Percentiles rank a stretch among this genome's conserved stretches.
Conservation (phyloP, 2,888 invertebrate species). For the Spodoptera picta region DNA sequence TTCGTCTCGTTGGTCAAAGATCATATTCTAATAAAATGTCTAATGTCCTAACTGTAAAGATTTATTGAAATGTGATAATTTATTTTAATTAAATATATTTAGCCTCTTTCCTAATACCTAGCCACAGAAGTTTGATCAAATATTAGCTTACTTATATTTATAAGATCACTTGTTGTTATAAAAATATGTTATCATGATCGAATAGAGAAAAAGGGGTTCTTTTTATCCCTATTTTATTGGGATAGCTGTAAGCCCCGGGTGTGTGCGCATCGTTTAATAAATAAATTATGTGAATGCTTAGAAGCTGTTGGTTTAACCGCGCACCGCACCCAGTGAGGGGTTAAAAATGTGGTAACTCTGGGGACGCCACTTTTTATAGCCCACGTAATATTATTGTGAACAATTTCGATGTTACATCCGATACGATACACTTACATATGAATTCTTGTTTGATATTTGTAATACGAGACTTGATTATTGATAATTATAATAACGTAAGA, state of each 20-base stretch:
- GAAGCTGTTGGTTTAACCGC: conserved; percentile 59
- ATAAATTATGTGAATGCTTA: conserved; percentile 80
- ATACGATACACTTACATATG: not conserved
- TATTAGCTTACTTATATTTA: too few species aligned
- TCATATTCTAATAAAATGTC: not conserved
- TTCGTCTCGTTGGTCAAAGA: conserved; percentile 1
- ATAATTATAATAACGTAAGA: not conserved
- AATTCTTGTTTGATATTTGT: too few species aligned
- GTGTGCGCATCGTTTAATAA: conserved; percentile 75
- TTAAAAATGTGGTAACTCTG: conserved; percentile 65
- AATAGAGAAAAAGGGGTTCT: conserved; percentile 62
- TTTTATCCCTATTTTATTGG: conserved; percentile 66
- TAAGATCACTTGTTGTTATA: conserved; percentile 2
- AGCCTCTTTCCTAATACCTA: too few species aligned
- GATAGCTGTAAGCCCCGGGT: conserved; percentile 68
- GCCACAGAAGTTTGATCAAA: too few species aligned
- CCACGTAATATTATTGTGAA: not conserved
- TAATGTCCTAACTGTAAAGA: conserved; percentile 5
- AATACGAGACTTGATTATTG: not conserved
- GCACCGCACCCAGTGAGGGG: conserved; percentile 72
- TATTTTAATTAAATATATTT: too few species aligned
- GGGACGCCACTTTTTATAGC: conserved; percentile 39
- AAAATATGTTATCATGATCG: conserved; percentile 12
- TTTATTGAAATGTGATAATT: too few species aligned
- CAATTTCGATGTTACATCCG: conserved; percentile 21